Evolutionary conservation across 64 coral and sea anemone species (phyloP), one percentile per base, ranked within the genome.

Genomic region (Montipora cactus): DNA sequence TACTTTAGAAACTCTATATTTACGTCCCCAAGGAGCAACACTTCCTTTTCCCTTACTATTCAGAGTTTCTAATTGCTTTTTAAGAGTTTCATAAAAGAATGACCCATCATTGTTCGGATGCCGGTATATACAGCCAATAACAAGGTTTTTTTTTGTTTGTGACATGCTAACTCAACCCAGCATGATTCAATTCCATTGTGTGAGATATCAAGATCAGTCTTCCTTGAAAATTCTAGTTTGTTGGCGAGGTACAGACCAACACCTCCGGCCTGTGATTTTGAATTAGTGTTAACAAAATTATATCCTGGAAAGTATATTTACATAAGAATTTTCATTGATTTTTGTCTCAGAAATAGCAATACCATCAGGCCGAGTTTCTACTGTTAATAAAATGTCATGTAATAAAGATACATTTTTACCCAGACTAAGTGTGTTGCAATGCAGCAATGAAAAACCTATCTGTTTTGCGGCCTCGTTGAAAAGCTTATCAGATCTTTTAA

Each of bases 1-100:
- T 94, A 89, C 19, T 87, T 93, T 1, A 79, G 44, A 64, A 87
- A 79, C 51, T 93, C 61, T 15, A 87, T 61, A 59, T 92, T 92
- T 13, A 93, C 59, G 58, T 93, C 91, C 44, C 91, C 71, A 15
- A 79, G 73, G 7, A 93, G 47, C 73, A 91, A 75, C 50, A 85
- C 91, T 14, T 93, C 91, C 20, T 87, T 87, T 92, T 20, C 73
- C 74, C 73, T 69, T 83, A 37, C 55, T 77, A 23, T 78, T 46
- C 19, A 92, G 64, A 81, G 5, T 81, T 23, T 72, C 46, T 59
- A 83, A 77, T 22, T 84, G 52, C 50, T 69, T 48, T 50, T 28
- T 81, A 7, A 81, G 16, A 37, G 53, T 81, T 45, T 79, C 77
- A 23, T 59, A 5, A 55, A 92, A 92, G 1, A 52, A 44, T 72